Evolutionary conservation across 1,140 invertebrate species (phyloP).

Genomic region (Gonioctena quinquepunctata): DNA sequence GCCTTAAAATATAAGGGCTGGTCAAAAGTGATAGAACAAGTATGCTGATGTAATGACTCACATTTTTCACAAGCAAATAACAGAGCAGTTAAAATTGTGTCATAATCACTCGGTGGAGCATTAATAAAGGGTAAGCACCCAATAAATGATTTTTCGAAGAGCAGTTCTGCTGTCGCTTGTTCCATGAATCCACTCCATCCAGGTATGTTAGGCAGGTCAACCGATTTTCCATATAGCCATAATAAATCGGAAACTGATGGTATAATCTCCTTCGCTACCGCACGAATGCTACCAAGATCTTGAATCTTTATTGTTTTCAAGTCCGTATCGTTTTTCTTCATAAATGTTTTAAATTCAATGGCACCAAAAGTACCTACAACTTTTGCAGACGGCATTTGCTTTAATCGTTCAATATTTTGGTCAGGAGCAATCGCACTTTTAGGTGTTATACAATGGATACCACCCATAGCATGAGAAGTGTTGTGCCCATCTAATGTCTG

Average conservation of each 20-base stretch:
- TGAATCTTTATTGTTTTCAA: conserved; percentile 13
- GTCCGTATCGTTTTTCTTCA: conserved; percentile 3
- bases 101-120: conserved; percentile 35
- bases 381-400: background rate
- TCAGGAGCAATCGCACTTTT: background rate
- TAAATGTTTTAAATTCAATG: too few species aligned
- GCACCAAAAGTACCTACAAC: too few species aligned
- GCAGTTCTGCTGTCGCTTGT: conserved; percentile 14
- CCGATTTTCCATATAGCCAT: conserved; percentile 33
- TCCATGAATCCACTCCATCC: conserved; percentile 43
- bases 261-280: background rate
- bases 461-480: conserved; percentile 46
- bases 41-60: conserved; percentile 23
- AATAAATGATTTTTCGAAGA: conserved; percentile 22
- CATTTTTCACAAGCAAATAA: conserved; percentile 22
- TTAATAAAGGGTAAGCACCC: conserved; percentile 37
- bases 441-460: conserved; percentile 30
- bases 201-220: conserved; percentile 17
- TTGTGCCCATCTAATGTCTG: conserved; percentile 39
- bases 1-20: conserved; percentile 44
- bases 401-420: background rate
- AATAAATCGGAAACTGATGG: conserved; percentile 12
- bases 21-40: too few species aligned
- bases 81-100: conserved; percentile 36
- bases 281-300: conserved; percentile 4